These are phyloP conservation scores for Lasioglossum zephyrum DNA, from an alignment of 2,888 invertebrate genomes.

Conservation along the genomic window DNA sequence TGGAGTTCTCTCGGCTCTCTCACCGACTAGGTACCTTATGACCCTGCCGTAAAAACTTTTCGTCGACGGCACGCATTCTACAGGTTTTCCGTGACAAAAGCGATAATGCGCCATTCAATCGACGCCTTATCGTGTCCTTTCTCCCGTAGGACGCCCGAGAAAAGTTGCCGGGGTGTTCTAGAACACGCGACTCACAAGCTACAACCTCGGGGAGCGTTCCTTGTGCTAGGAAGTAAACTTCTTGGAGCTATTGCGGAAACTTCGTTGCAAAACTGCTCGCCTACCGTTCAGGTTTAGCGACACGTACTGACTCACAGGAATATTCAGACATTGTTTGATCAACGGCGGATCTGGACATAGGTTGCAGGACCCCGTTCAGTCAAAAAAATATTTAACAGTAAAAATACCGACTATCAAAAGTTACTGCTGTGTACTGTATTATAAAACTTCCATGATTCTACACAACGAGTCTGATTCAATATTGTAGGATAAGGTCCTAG, in stretches of 20 bases:
- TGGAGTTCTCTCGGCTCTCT: conserved; percentile 26
- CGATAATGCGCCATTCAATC: conserved; percentile 40
- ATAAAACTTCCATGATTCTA: too few species aligned
- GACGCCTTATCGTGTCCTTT: conserved; percentile 37
- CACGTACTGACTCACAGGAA: too few species aligned
- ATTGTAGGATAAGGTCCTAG: too few species aligned
- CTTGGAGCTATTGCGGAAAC: background rate
- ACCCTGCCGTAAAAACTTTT: conserved; percentile 32
- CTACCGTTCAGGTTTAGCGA: background rate
- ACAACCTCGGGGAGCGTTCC: background rate
- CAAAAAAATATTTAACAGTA: too few species aligned
- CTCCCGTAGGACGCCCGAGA: background rate
- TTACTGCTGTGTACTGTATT: too few species aligned
- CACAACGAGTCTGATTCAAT: too few species aligned
- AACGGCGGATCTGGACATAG: too few species aligned
- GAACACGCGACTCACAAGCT: background rate
- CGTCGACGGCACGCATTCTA: conserved; percentile 33
- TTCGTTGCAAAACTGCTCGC: background rate
- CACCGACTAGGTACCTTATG: conserved; percentile 8
- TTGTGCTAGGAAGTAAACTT: background rate
- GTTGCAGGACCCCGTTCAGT: too few species aligned
- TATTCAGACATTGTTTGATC: too few species aligned
- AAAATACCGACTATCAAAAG: too few species aligned
- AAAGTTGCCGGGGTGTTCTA: background rate
- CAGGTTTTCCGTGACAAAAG: conserved; percentile 42